Conservation (phyloP, 2,888 invertebrate species). For the Cetonia aurata region DNA sequence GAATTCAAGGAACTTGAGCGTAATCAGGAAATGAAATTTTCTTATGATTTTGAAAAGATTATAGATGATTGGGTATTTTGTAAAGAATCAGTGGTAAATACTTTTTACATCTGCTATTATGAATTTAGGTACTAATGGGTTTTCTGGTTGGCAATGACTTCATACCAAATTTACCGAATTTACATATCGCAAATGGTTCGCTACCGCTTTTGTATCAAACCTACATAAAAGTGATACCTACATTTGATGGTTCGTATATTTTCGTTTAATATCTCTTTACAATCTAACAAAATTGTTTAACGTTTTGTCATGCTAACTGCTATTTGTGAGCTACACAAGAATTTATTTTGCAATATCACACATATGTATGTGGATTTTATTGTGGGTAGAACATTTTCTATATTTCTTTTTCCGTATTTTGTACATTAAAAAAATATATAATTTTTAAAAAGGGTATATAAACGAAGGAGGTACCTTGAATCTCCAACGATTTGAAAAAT, state of each 20-base stretch:
- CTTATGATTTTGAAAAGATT: slow-evolving; percentile 88
- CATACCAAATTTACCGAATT: slow-evolving; percentile 93
- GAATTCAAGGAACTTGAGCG: slow-evolving; percentile 83
- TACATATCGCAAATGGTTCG: slow-evolving; percentile 94
- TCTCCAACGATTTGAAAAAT: slow-evolving; percentile 86
- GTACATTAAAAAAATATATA: slow-evolving; percentile 50
- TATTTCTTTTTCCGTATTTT: not conserved
- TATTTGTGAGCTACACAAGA: no score
- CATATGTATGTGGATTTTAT: no score
- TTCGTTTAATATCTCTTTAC: no score
- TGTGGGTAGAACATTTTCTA: no score
- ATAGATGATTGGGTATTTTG: slow-evolving; percentile 91
- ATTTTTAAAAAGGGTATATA: slow-evolving; percentile 79
- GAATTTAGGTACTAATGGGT: slow-evolving; percentile 83
- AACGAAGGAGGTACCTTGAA: slow-evolving; percentile 91
- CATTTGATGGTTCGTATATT: slow-evolving; percentile 79
- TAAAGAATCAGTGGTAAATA: slow-evolving; percentile 9
- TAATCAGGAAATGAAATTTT: slow-evolving; percentile 74
- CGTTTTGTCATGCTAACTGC: slow-evolving; percentile 12
- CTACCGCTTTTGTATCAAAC: slow-evolving; percentile 87
- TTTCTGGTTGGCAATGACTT: slow-evolving; percentile 99
- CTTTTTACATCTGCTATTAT: slow-evolving; percentile 37
- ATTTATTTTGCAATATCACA: no score
- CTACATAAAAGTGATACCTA: slow-evolving; percentile 89
- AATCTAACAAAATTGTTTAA: slow-evolving; percentile 18